Evolutionary conservation across 1,140 invertebrate species (phyloP), one percentile per base, ranked within the genome.

Genomic region (Bradynema listronoti): DNA sequence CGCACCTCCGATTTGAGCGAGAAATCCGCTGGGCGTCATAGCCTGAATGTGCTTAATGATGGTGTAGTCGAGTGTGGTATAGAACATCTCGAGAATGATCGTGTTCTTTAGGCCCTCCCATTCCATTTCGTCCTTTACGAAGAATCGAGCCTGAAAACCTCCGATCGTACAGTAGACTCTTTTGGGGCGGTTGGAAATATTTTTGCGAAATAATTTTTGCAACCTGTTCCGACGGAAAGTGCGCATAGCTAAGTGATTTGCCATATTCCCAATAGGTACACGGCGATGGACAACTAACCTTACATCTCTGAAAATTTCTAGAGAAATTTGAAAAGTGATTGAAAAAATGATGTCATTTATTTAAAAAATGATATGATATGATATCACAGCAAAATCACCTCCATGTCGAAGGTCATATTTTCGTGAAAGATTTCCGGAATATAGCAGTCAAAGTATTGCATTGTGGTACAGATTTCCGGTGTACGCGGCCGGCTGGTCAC

Each of bases 1-100:
- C 32, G 51, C 14, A 72, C 69, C 71, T 53, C 71, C 71, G 25
- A 73, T 53, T 52, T 73, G 71, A 52, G 71, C 71, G 33, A 72
- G 58, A 51, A 73, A 63, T 16, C 57, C 61, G 29, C 47, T 50
- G 4, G 64, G 63, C 16, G 70, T 70, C 71, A 72, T 73, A 7
- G 72, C 61, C 5, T 33, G 29, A 16, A 24, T 14, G 19, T 71
- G 66, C 51, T 67, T 70, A 56, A 73, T 73, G 14, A 68, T 50
- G 14, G 71, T 73, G 46, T 71, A 68, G 24, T 73, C 71, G 16
- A 73, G 49, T 39, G 45, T 51, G 24, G 64, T 62, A 52, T 72
- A 73, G 41, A 58, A 69, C 4, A 72, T 65, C 33, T 69, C 68
- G 27, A 69, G 41, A 22, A 69, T 59, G 16, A 66, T 66, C 11